phyloP scores from a whole-genome alignment of 2,888 invertebrate species.

The Sicus ferrugineus region DNA sequence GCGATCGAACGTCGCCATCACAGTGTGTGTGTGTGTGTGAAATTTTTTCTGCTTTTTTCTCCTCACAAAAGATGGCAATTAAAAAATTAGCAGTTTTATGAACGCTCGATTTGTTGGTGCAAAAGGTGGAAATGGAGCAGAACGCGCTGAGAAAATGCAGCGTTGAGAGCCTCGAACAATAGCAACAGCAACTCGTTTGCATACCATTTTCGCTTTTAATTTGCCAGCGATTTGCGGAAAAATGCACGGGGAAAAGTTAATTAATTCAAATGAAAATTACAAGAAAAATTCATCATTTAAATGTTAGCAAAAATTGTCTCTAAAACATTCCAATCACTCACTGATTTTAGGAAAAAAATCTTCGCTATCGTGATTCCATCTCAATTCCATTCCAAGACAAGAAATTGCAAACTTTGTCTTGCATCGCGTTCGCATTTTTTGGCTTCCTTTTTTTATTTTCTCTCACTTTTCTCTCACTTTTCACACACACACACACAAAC shows the following conservation, averaged over 20 bases:
- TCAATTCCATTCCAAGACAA: too few relatives aligned
- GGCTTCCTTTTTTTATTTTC: neutral
- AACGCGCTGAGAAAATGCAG: neutral
- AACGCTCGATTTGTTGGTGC: neutral
- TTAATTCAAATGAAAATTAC: neutral
- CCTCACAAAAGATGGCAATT: conserved; percentile 6
- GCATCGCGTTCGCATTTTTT: neutral
- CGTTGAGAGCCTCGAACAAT: neutral
- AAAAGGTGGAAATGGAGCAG: conserved; percentile 1
- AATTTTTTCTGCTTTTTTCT: too few relatives aligned
- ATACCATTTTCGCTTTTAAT: neutral
- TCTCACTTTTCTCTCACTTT: conserved; percentile 1
- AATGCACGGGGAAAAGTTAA: neutral
- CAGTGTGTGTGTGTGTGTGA: too few relatives aligned
- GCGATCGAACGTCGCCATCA: too few relatives aligned
- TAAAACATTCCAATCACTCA: neutral
- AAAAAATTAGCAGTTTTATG: neutral
- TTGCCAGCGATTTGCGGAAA: neutral
- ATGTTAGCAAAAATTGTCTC: neutral
- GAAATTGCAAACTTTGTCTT: too few relatives aligned
- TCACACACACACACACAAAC: neutral
- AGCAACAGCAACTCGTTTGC: neutral
- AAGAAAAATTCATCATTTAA: neutral
- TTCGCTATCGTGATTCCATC: neutral
- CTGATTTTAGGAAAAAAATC: neutral